Base-by-base conservation (phyloP, 2,113 vertebrate genomes). In the Natator depressus region DNA sequence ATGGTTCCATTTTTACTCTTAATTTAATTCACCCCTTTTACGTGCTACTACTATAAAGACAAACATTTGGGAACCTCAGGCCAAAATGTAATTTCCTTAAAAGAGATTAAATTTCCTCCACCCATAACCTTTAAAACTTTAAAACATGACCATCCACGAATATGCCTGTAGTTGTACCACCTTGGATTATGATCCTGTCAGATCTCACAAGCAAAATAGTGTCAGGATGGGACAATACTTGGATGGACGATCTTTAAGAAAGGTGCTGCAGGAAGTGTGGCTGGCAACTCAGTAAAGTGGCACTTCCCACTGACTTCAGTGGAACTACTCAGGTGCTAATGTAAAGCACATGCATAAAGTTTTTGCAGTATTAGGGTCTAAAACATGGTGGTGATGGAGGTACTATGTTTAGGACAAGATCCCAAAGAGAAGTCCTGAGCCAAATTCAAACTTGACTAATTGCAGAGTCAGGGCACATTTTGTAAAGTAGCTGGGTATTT, bases 401-500 rank as follows among this genome's bases (percentile, higher is more conserved):
- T 35, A 47, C 1, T 89, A 46, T 9, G 62, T 75, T 88, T 0
- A 0, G 57, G 38, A 35, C 3, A 5, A 87, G 27, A 46, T 72
- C 11, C 90, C 46, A 85, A 13, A 69, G 35, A 69, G 87, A 85
- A 91, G 76, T 91, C 59, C 90, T 4, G 47, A 51, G 79, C 54
- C 94, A 97, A 95, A 97, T 96, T 92, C 91, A 93, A 95, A 91
- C 85, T 92, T 19, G 1, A 65, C 90, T 92, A 87, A 95, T 92
- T 87, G 82, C 92, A 93, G 91, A 96, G 91, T 96, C 85, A 20
- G 78, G 91, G 89, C 90, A 95, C 76, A 6, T 96, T 94, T 97
- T 91, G 92, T 95, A 96, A 97, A 96, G 94, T 94, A 89, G 89
- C 76, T 55, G 75, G 95, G 94, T 95, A 95, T 89, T 90, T 93